phyloP scores from a whole-genome alignment of 2,888 invertebrate genomes.

The Caenorhabditis sp. region DNA sequence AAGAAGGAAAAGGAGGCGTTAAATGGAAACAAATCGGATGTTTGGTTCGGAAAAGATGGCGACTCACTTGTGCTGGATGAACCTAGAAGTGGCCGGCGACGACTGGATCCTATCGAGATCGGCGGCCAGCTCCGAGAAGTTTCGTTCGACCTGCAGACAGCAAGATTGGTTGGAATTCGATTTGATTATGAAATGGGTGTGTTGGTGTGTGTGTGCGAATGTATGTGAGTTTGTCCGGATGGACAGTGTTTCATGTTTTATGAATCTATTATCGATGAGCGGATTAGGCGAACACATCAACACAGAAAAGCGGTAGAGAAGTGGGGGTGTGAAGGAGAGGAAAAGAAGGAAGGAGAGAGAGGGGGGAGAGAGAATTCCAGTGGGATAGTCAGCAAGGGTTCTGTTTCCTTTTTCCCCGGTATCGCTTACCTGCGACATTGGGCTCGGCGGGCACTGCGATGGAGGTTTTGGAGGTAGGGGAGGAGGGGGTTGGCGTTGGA shows the following conservation, averaged over 20 bases:
- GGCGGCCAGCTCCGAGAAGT: conserved; percentile 78
- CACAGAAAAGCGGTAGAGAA: neutral
- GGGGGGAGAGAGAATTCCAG: neutral
- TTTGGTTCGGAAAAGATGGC: neutral
- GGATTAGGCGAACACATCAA: conserved; percentile 42
- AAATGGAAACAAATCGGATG: neutral
- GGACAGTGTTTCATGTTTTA: conserved; percentile 43
- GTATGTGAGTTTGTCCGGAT: too few species aligned
- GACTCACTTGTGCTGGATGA: conserved; percentile 53
- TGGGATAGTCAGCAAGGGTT: conserved; percentile 5
- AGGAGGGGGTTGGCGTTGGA: conserved; percentile 78
- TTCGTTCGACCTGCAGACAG: conserved; percentile 78
- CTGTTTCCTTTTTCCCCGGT: conserved; percentile 20
- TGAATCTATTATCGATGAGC: conserved; percentile 59
- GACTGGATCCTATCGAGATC: conserved; percentile 79
- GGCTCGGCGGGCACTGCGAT: conserved; percentile 66
- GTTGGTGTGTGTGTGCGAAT: conserved; percentile 21
- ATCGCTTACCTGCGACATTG: conserved; percentile 72
- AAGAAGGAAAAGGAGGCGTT: conserved; percentile 10
- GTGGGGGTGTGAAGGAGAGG: neutral
- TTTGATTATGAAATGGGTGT: conserved; percentile 22
- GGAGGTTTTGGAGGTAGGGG: conserved; percentile 67
- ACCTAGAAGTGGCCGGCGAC: conserved; percentile 56
- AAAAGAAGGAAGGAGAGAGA: conserved; percentile 19
- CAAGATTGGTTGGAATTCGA: conserved; percentile 19